Evolutionary conservation across 1,140 invertebrate species (phyloP).

Genomic region (Ceratoteleas bidentatus): DNA sequence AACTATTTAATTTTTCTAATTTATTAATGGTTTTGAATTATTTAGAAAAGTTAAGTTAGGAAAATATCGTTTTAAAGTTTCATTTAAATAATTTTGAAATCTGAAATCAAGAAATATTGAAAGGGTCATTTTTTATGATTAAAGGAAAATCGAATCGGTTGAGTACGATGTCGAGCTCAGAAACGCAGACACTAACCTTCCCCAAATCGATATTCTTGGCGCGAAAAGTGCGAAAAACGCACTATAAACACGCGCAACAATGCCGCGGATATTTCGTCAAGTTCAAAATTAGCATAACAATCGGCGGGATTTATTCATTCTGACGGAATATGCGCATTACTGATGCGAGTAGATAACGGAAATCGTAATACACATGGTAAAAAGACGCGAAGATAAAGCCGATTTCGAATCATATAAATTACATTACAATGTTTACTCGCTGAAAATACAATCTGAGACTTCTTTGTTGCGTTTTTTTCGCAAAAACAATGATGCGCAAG

Average conservation of each 20-base stretch:
- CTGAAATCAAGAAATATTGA: no score
- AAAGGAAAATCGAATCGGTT: no score
- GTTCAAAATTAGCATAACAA: conserved; percentile 63
- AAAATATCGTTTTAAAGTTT: no score
- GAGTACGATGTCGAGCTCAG: no score
- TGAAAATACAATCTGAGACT: neutral
- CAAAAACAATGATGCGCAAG: no score
- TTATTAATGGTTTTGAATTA: no score
- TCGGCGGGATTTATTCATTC: conserved; percentile 57
- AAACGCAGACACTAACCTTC: no score
- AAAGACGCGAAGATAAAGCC: conserved; percentile 29
- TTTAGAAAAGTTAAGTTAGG: no score
- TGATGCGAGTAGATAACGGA: conserved; percentile 52
- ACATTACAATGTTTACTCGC: conserved; percentile 28
- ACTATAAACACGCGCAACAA: conserved; percentile 36
- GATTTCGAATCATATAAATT: conserved; percentile 42
- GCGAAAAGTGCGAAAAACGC: conserved; percentile 20
- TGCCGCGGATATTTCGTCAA: conserved; percentile 55
- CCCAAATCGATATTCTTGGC: conserved; percentile 45
- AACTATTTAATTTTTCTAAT: no score
- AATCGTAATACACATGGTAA: conserved; percentile 36
- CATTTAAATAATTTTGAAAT: no score
- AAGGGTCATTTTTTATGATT: no score
- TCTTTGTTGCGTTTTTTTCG: no score
- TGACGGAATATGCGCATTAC: conserved; percentile 49